A percentile compares a stretch with the other conserved stretches of the same genome.
These are phyloP conservation scores for Camponotus vicinus DNA, from an alignment of 1,140 invertebrate genomes.

Conservation along the genomic window DNA sequence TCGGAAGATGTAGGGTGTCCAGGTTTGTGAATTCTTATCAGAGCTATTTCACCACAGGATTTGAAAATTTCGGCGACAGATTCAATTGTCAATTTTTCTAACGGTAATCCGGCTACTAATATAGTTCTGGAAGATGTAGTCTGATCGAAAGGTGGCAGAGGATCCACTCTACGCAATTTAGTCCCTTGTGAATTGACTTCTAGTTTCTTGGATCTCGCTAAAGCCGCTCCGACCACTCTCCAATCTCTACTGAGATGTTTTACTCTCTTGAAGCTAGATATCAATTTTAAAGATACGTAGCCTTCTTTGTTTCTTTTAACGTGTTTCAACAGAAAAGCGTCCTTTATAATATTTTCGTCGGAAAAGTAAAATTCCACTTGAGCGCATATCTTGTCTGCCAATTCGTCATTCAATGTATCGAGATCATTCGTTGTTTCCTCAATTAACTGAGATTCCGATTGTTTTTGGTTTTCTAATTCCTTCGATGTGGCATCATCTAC, in stretches of 20 bases:
- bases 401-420: slow-evolving; percentile 89
- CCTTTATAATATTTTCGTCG: slow-evolving; percentile 97
- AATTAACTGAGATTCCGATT: neutral
- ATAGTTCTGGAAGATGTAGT: slow-evolving; percentile 96
- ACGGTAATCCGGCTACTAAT: slow-evolving; percentile 94
- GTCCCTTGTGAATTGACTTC: slow-evolving; percentile 96
- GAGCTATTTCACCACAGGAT: slow-evolving; percentile 94
- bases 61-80: slow-evolving; percentile 95
- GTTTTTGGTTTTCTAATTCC: slow-evolving; percentile 39
- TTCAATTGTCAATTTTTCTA: slow-evolving; percentile 94
- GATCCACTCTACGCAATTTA: slow-evolving; percentile 94
- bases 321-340: slow-evolving; percentile 97
- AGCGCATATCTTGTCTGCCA: slow-evolving; percentile 91
- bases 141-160: slow-evolving; percentile 96
- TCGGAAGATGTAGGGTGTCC: slow-evolving; percentile 95
- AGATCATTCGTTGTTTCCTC: slow-evolving; percentile 76
- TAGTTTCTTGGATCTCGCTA: slow-evolving; percentile 92
- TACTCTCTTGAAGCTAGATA: slow-evolving; percentile 97
- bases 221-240: slow-evolving; percentile 94
- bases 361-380: slow-evolving; percentile 98
- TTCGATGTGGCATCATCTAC: slow-evolving; percentile 67
- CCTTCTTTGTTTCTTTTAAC: slow-evolving; percentile 97
- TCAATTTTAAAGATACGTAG: slow-evolving; percentile 97
- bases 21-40: slow-evolving; percentile 94
- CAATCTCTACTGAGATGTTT: slow-evolving; percentile 97